Conservation (phyloP, 2,113 vertebrate genomes). For the Bubo blakistoni region DNA sequence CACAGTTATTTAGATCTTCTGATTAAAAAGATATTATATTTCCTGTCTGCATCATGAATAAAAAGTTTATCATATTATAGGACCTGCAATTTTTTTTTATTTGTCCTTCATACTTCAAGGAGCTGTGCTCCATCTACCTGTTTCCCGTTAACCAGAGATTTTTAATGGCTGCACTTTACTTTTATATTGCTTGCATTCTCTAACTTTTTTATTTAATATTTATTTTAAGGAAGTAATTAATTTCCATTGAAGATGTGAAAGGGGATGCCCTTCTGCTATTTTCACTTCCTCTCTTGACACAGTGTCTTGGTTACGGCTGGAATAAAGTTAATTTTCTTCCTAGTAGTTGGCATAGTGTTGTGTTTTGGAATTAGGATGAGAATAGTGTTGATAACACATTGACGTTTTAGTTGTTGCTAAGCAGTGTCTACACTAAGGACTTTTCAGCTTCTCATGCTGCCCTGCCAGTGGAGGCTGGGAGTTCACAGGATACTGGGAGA, state of each 20-base stretch:
- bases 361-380: too few relatives aligned
- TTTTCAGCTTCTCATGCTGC: too few relatives aligned
- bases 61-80: neutral
- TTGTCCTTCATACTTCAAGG: neutral
- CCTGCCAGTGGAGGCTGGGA: too few relatives aligned
- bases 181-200: neutral
- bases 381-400: too few relatives aligned
- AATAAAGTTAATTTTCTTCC: too few relatives aligned
- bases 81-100: neutral
- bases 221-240: neutral
- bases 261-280: neutral
- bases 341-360: too few relatives aligned
- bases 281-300: neutral
- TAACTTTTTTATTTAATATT: neutral
- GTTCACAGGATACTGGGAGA: too few relatives aligned
- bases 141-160: neutral
- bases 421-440: too few relatives aligned
- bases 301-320: too few relatives aligned
- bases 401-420: too few relatives aligned
- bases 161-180: neutral
- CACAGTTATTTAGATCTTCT: neutral
- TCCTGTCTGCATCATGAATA: neutral
- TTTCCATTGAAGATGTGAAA: neutral
- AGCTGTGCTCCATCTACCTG: neutral
- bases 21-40: neutral